Conservation (phyloP, 1,140 invertebrate species). For the Leptonema lineaticorne region DNA sequence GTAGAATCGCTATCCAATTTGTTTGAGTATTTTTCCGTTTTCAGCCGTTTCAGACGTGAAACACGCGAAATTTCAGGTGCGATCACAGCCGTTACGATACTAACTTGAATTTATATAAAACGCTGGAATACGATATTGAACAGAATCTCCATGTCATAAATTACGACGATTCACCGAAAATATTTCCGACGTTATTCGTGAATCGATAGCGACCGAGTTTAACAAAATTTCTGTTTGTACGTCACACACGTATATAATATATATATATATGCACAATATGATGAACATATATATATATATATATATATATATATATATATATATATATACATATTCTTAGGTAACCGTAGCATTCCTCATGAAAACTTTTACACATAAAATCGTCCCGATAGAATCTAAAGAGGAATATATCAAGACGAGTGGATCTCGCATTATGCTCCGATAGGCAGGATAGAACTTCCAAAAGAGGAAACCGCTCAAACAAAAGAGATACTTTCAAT, state of each 20-base stretch:
- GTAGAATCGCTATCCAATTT: no score
- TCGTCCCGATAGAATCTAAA: conserved; percentile 13
- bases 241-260: not conserved
- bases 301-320: not conserved
- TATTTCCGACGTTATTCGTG: no score
- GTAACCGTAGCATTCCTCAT: not conserved
- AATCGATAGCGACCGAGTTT: not conserved
- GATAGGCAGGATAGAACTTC: not conserved
- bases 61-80: no score
- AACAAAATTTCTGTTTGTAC: not conserved
- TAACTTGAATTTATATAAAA: no score
- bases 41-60: no score
- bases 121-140: not conserved
- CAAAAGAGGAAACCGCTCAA: not conserved
- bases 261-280: not conserved
- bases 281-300: not conserved
- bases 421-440: conserved; percentile 19
- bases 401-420: conserved; percentile 16
- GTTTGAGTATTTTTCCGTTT: no score
- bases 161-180: not conserved
- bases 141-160: not conserved
- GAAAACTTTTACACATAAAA: conserved; percentile 22
- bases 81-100: no score
- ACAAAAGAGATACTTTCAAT: conserved; percentile 22
- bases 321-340: not conserved